Percentiles rank a stretch among this genome's conserved stretches.
Conservation (phyloP, 1,140 invertebrate species). For the Akabosia matsudoensis region DNA sequence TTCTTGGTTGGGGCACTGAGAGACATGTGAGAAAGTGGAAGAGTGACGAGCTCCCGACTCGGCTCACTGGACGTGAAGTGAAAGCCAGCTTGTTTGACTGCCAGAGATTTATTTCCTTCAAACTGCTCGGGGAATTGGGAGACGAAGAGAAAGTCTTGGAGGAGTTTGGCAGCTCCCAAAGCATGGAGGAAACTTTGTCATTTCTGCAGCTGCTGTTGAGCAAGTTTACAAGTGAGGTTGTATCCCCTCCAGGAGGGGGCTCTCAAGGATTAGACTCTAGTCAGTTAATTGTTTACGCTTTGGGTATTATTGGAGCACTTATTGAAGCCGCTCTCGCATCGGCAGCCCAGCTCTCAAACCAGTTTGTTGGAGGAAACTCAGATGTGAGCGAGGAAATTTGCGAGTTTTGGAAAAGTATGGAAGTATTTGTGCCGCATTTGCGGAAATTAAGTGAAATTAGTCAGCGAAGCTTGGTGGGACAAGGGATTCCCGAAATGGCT, state of each 20-base stretch:
- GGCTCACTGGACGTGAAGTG: background rate
- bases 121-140: conserved; percentile 36
- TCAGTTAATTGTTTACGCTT: conserved; percentile 23
- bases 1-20: background rate
- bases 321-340: conserved; percentile 23
- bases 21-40: background rate
- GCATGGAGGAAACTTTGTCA: conserved; percentile 4
- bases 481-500: conserved; percentile 31
- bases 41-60: background rate
- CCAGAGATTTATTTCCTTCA: conserved; percentile 28
- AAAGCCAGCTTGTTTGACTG: background rate
- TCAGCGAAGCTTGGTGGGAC: background rate
- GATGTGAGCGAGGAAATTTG: background rate
- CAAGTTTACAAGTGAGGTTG: conserved; percentile 19
- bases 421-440: conserved; percentile 34
- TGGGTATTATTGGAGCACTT: conserved; percentile 31
- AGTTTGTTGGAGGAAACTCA: background rate
- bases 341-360: background rate
- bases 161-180: background rate
- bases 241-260: background rate
- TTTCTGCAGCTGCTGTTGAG: conserved; percentile 28
- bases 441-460: background rate
- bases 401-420: conserved; percentile 20
- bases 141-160: conserved; percentile 34
- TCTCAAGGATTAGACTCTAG: conserved; percentile 23